Evolutionary conservation across 1,140 invertebrate species (phyloP), one percentile per base, ranked within the genome.

Genomic region (Drosophila takahashii): DNA sequence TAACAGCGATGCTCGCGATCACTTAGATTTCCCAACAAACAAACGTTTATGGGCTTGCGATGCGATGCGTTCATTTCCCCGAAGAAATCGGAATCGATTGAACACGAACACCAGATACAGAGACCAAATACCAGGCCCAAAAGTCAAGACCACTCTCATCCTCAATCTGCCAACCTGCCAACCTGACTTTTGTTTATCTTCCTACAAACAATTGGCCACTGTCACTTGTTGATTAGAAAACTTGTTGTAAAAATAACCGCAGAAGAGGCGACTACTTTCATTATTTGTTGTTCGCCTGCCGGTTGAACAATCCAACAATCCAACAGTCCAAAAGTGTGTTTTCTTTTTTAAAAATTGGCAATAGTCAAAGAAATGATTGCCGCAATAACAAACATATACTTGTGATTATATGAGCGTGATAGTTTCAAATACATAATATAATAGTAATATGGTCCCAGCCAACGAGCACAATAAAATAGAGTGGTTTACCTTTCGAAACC

Each of bases 271-370:
- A 62, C 67, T 41, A 79, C 79, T 83, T 83, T 83, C 80, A 83
- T 83, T 83, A 83, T 76, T 83, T 54, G 67, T 42, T 9, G 32
- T 32, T 5, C 6, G 22, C 32, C 47, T 27, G 26, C 10, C 60
- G 56, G 77, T 81, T 83, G 79, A 78, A 78, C 79, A 75, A 81
- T 75, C 22, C 22, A 78, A 78, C 79, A 75, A 81, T 75, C 22
- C 22, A 22, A 1, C 61, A 8, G 54, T 57, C 51, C 39, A 45
- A 34, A 22, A 41, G 15, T 44, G 59, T 65, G 27, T 52, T 66
- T 50, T 69, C 39, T 42, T 58, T 58, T 53, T 54, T 70, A 36
- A 39, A 74, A 59, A 74, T 67, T 81, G 59, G 66, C 62, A 67
- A 65, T 2, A 45, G 18, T 4, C 48, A 13, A 22, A 48, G 34